phyloP scores from a whole-genome alignment of 2,797 vertebrate species.

The Coilia nasus region DNA sequence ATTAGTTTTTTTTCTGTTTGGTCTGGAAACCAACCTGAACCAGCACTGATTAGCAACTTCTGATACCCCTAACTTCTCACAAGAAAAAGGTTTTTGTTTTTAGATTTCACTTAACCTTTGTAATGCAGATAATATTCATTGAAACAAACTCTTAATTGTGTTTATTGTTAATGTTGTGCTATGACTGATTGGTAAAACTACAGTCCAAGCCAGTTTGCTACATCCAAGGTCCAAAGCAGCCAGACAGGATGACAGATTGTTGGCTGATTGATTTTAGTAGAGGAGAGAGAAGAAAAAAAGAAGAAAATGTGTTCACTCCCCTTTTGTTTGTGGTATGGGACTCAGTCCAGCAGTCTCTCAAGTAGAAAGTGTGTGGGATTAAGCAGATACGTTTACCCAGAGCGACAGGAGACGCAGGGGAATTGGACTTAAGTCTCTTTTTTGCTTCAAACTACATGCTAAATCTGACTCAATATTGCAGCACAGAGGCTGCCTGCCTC shows the following conservation, averaged over 20 bases:
- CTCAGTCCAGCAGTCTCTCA: not conserved
- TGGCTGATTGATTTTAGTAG: too few relatives aligned
- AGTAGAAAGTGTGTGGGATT: too few relatives aligned
- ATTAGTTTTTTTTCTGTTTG: not conserved
- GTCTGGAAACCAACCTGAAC: not conserved
- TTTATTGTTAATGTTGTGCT: not conserved
- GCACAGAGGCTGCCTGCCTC: too few relatives aligned
- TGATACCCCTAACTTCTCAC: not conserved
- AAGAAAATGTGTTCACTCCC: not conserved
- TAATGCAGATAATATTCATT: not conserved
- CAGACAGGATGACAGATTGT: too few relatives aligned
- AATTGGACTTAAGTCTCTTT: too few relatives aligned
- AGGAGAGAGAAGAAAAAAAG: not conserved
- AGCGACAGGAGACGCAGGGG: too few relatives aligned
- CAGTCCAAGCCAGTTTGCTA: not conserved
- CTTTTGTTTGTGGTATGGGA: not conserved
- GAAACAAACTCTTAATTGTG: not conserved
- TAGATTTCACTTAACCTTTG: not conserved
- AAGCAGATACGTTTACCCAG: too few relatives aligned
- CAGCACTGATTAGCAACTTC: not conserved
- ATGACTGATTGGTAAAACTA: not conserved
- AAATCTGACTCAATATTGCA: too few relatives aligned
- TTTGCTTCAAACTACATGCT: too few relatives aligned
- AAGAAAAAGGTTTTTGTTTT: not conserved
- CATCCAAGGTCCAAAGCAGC: not conserved